These are phyloP conservation scores for Varroa destructor DNA, from an alignment of 1,140 invertebrate species.

Conservation along the genomic window DNA sequence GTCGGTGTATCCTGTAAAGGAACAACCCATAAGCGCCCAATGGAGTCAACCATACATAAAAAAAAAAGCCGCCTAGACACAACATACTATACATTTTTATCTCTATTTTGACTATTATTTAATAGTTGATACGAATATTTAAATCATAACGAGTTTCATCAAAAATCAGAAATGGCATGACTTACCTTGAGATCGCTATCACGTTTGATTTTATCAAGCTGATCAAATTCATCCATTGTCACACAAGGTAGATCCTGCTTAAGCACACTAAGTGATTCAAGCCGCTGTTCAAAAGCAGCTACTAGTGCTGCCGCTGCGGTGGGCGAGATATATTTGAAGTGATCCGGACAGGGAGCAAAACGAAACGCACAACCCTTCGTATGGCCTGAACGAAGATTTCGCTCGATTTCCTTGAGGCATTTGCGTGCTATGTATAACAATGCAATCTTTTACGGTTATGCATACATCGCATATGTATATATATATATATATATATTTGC, in stretches of 20 bases:
- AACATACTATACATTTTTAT: no score
- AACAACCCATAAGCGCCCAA: not conserved
- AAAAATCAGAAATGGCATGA: not conserved
- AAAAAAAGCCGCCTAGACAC: no score
- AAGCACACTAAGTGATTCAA: not conserved
- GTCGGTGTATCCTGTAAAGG: constrained; percentile 2
- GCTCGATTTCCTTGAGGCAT: constrained; percentile 13
- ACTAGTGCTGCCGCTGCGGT: not conserved
- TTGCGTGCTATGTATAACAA: not conserved
- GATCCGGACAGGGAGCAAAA: constrained; percentile 10
- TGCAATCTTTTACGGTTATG: no score
- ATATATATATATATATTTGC: no score
- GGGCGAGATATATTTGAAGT: constrained; percentile 6
- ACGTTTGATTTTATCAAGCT: constrained; percentile 11
- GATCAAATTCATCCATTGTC: constrained; percentile 16
- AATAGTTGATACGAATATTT: no score
- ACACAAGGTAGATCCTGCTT: not conserved
- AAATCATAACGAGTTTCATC: not conserved
- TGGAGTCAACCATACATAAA: no score
- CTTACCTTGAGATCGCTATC: constrained; percentile 28
- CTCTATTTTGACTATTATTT: no score
- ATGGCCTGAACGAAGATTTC: constrained; percentile 16
- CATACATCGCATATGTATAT: no score
- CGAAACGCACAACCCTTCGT: constrained; percentile 17
- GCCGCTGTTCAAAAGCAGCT: not conserved